Evolutionary conservation across 2,888 invertebrate genomes (phyloP), one percentile per base, ranked within the genome.

Genomic region (Rhyacophila evoluta): DNA sequence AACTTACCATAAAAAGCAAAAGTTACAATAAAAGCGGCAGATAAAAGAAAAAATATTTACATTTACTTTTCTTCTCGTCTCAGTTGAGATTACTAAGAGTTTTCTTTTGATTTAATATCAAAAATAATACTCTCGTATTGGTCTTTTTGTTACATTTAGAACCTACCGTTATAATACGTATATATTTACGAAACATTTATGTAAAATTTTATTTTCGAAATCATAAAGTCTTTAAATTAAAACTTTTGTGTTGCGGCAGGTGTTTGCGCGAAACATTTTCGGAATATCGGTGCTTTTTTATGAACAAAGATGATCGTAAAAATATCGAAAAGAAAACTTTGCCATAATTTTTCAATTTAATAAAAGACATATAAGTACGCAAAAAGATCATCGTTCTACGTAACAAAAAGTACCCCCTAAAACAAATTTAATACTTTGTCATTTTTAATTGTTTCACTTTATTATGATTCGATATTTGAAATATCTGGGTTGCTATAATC

Each of bases 1-100:
- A 55, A 55, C 55, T 55, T 55, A 55, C 55, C 55, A 55, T 55
- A 55, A 55, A 55, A 55, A 55, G 55, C 55, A 55, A 55, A 55
- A 55, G 55, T 55, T 55, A 55, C 55, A 55, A 55, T 55, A 55
- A 55, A 55, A 55, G 19, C 55, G 55, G 25, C 55, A 55, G 55
- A 55, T 55, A 55, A 55, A 55, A 55, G 55, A 55, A 55, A 55
- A 55, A 55, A 55, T 55, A 55, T 55, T 55, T 55, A 55, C 55
- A 55, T 55, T 55, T 55, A 55, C 55, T 55, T 55, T 25, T 55
- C 55, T 55, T 8, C 55, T 55, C 55, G 55, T 55, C 55, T 55
- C 55, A 55, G 55, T 55, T 55, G 55, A 55, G 55, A 55, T 55
- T 55, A 25, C 55, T 55, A 19, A 55, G 55, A 55, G 19, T 55